These are phyloP conservation scores for Ophthalmolycus amberensis DNA, from an alignment of 2,113 vertebrate genomes.

Conservation along the genomic window DNA sequence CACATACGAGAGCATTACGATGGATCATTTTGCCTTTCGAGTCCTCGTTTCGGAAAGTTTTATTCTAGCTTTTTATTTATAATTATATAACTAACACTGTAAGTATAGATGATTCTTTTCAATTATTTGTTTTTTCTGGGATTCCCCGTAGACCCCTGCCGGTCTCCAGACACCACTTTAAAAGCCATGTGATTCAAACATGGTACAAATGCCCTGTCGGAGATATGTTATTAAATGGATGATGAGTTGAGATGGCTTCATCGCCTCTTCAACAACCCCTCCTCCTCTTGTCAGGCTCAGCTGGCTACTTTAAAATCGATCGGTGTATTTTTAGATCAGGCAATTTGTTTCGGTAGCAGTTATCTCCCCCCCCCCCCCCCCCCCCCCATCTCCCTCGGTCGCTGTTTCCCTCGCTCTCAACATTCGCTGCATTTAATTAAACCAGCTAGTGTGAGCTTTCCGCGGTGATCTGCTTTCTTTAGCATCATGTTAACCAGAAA, in stretches of 20 bases:
- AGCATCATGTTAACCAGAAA: neutral
- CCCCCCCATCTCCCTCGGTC: neutral
- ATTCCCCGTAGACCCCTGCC: neutral
- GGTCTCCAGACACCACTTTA: neutral
- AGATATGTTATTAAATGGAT: constrained; percentile 28
- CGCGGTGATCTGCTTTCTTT: constrained; percentile 8
- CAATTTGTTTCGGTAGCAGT: constrained; percentile 22
- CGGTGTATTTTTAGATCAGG: constrained; percentile 53
- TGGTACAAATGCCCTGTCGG: neutral
- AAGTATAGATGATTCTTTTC: neutral
- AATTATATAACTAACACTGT: neutral
- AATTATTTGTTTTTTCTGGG: neutral
- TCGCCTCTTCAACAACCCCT: constrained; percentile 12
- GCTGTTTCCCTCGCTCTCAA: neutral
- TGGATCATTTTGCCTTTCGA: neutral
- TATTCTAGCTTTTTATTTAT: neutral
- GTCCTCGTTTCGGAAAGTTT: neutral
- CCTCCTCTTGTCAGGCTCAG: constrained; percentile 27
- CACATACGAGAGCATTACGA: neutral
- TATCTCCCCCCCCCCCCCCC: neutral
- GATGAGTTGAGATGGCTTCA: constrained; percentile 21
- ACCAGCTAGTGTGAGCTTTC: neutral
- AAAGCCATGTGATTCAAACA: neutral
- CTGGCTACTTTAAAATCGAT: constrained; percentile 35
- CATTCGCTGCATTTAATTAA: constrained; percentile 1